These are phyloP conservation scores for Myotis vivesi DNA, from an alignment of 2,797 vertebrate species.

Conservation along the genomic window DNA sequence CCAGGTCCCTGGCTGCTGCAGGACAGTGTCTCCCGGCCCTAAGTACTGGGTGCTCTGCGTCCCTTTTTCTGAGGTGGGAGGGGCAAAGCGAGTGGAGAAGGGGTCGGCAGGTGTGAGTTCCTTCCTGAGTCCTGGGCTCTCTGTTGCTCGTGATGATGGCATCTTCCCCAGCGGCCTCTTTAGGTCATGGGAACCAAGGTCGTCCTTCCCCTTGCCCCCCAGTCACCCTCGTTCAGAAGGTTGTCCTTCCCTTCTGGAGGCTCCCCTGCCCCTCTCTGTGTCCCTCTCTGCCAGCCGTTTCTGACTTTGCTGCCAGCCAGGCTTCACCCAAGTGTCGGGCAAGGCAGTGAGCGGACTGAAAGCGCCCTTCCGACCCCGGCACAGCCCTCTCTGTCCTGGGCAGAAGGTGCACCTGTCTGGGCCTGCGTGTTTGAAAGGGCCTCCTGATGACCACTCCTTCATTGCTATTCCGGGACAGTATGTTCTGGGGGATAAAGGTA, in stretches of 20 bases:
- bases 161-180: not conserved
- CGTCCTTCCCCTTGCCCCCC: not conserved
- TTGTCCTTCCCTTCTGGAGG: not conserved
- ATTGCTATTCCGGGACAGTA: constrained; percentile 23
- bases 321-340: not conserved
- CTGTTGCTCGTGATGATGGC: accelerated
- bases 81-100: accelerated
- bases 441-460: constrained; percentile 44
- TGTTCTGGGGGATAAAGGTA: not conserved
- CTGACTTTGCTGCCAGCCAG: not conserved
- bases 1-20: not conserved
- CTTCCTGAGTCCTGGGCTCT: not conserved
- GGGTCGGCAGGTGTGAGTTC: not conserved
- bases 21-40: not conserved
- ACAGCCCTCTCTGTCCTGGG: not conserved
- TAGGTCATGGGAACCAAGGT: not conserved
- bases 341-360: not conserved
- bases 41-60: accelerated
- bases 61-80: not conserved
- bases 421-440: not conserved
- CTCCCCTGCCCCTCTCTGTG: not conserved
- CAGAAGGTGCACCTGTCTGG: accelerated
- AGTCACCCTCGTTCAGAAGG: not conserved
- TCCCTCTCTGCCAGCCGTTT: not conserved
- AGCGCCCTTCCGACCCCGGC: not conserved